These are phyloP conservation scores for Brienomyrus longianalis DNA, from an alignment of 2,113 vertebrate genomes.

Conservation along the genomic window DNA sequence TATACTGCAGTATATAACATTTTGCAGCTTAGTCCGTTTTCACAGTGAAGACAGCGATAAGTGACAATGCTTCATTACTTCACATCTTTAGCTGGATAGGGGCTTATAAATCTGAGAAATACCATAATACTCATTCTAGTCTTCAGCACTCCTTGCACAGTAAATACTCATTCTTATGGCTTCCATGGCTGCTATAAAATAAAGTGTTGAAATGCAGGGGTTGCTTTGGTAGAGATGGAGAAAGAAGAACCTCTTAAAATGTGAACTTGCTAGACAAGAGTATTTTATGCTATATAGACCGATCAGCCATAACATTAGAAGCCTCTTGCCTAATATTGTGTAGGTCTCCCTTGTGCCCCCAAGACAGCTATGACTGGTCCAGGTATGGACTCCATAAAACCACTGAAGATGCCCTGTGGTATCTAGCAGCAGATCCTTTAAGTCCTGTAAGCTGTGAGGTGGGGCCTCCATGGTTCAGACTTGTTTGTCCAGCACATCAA, in stretches of 20 bases:
- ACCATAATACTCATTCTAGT: background rate
- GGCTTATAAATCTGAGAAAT: background rate
- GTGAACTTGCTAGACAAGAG: background rate
- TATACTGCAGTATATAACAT: background rate
- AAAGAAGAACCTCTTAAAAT: background rate
- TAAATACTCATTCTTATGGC: background rate
- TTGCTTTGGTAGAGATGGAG: background rate
- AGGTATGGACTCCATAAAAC: background rate
- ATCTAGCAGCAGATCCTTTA: background rate
- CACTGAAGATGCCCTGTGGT: background rate
- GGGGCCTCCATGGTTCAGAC: background rate
- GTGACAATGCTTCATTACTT: background rate
- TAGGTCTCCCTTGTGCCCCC: background rate
- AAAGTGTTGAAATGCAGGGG: background rate
- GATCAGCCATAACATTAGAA: background rate
- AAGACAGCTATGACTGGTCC: background rate
- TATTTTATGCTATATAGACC: background rate
- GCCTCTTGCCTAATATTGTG: background rate
- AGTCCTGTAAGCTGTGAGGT: background rate
- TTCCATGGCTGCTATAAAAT: background rate
- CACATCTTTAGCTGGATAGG: background rate
- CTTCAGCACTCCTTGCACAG: background rate
- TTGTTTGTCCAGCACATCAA: background rate
- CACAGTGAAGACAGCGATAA: background rate
- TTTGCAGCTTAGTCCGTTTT: background rate